Conservation (phyloP, 2,113 vertebrate species). For the Lucifuga dentata region DNA sequence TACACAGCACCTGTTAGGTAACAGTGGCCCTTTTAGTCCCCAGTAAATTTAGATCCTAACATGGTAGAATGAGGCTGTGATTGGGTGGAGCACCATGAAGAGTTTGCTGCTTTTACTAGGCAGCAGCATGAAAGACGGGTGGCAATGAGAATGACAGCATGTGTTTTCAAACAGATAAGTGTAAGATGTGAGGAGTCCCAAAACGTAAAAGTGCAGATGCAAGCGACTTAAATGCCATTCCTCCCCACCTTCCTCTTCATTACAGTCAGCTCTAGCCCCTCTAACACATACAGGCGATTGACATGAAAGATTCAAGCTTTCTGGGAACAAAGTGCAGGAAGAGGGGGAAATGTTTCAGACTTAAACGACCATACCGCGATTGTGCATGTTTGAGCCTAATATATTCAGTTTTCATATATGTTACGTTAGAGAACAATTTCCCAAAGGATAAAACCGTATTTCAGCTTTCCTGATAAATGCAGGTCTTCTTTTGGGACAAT, state of each 20-base stretch:
- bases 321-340: slow-evolving; percentile 41
- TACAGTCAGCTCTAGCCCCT: slow-evolving; percentile 2
- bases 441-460: too few relatives aligned
- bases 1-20: slow-evolving; percentile 59
- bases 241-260: neutral
- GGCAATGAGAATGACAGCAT: slow-evolving; percentile 36
- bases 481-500: too few relatives aligned
- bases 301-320: slow-evolving; percentile 28
- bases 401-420: too few relatives aligned
- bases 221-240: slow-evolving; percentile 19
- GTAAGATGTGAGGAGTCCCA: slow-evolving; percentile 22
- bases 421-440: too few relatives aligned
- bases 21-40: slow-evolving; percentile 65
- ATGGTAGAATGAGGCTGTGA: slow-evolving; percentile 71
- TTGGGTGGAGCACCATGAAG: slow-evolving; percentile 52
- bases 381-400: too few relatives aligned
- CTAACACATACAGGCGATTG: neutral
- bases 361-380: too few relatives aligned
- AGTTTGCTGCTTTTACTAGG: slow-evolving; percentile 17
- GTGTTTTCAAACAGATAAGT: slow-evolving; percentile 21
- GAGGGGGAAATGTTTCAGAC: slow-evolving; percentile 16
- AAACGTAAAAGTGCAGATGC: slow-evolving; percentile 39
- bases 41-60: slow-evolving; percentile 61
- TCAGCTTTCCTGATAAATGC: too few relatives aligned
- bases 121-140: slow-evolving; percentile 29